phyloP scores from a whole-genome alignment of 1,140 invertebrate genomes.

The Dreissena polymorpha region DNA sequence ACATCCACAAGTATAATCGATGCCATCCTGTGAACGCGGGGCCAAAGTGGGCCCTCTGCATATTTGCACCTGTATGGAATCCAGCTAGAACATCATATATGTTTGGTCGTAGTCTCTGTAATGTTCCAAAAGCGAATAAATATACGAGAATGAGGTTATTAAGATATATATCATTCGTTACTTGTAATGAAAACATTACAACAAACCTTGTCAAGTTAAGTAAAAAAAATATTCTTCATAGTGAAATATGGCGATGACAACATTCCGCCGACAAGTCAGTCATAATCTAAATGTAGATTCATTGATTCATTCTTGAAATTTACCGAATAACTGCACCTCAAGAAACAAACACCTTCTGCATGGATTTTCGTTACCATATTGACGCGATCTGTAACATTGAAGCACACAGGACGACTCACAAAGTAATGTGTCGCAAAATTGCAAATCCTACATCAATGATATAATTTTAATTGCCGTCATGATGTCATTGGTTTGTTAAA shows the following conservation, averaged over 20 bases:
- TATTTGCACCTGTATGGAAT: slow-evolving; percentile 23
- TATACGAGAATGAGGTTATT: neutral
- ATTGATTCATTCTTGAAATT: no score
- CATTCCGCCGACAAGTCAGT: no score
- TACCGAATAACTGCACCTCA: no score
- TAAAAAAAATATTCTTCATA: neutral
- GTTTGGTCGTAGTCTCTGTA: slow-evolving; percentile 40
- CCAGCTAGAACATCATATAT: slow-evolving; percentile 39
- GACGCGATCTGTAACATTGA: no score
- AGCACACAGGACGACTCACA: no score
- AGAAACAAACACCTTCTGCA: no score
- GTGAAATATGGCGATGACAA: neutral
- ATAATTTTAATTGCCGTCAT: no score
- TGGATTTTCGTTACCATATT: no score
- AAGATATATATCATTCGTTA: neutral
- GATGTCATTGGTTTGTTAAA: no score
- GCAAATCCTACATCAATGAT: neutral
- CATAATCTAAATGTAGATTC: no score
- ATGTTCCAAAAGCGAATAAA: neutral
- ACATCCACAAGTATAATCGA: slow-evolving; percentile 40
- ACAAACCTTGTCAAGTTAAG: neutral
- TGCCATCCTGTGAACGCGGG: slow-evolving; percentile 43
- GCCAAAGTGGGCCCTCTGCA: slow-evolving; percentile 28
- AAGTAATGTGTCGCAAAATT: neutral
- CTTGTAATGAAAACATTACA: neutral